Base-by-base conservation (phyloP, 1,140 invertebrate genomes). In the Rhynchophorus ferrugineus region DNA sequence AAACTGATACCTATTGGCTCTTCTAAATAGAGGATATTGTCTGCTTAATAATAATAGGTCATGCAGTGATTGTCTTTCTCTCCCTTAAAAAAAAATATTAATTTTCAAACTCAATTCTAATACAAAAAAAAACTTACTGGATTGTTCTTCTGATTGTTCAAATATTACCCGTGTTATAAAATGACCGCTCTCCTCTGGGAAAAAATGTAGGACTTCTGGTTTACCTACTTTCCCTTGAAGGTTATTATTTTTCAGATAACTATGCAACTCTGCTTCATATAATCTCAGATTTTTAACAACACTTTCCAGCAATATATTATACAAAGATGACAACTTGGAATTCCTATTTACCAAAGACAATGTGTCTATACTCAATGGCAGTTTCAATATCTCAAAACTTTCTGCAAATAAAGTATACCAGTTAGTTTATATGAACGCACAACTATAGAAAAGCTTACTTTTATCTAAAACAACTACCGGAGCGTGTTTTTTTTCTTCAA, bases 91-190 rank as follows among this genome's bases (percentile, higher is more conserved):
- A 22, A 44, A 45, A 48, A 19, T 14, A n/a, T 9, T 37, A 36
- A 6, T 14, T 38, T 38, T 14, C 37, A 5, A 6, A 14, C n/a
- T 6, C 37, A 5, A 5, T 38, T 38, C 18, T 6, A 8, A 47
- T 37, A 8, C 17, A 14, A 13, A 17, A 11, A 44, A 5, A 19
- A 13, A 45, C 58, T 57, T 60, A 64, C 56, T 58, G 57, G 59
- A 65, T 49, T 73, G 71, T 51, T 81, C 77, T 63, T 85, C 80
- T 17, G 75, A 69, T 41, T 76, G 72, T 14, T 72, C 73, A 33
- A 84, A 77, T 62, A 88, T 84, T 13, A 87, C 70, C 58, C 84
- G 71, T 37, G 86, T 85, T 11, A 91, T 62, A 55, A 89, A 83
- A 72, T 89, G 84, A 6, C 84, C 83, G 58, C 83, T 77, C 49